Percentiles rank a stretch among this genome's conserved stretches.
These are phyloP conservation scores for Rhamphomyia laevipes DNA, from an alignment of 2,888 invertebrate species.

Conservation along the genomic window DNA sequence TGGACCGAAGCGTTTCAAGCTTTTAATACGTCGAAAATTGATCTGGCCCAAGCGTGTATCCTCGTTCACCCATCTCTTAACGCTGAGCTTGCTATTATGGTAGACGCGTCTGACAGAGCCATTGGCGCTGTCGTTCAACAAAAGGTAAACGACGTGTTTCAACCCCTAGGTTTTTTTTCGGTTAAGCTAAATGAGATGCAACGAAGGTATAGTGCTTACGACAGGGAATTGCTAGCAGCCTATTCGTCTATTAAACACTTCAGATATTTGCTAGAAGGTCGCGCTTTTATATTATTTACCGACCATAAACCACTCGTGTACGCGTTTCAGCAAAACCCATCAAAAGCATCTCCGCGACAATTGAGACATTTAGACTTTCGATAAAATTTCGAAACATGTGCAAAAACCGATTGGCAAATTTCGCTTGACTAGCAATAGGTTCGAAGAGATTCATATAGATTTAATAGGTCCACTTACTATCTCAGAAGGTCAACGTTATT, in stretches of 20 bases:
- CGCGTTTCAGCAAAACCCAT: slow-evolving; percentile 1
- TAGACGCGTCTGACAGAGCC: slow-evolving; percentile 4
- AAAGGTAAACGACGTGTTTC: background rate
- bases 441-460: background rate
- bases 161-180: slow-evolving; percentile 7
- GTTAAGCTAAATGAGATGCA: background rate
- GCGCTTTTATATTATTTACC: background rate
- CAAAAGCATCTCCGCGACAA: slow-evolving; percentile 3
- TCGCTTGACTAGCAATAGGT: background rate
- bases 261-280: background rate
- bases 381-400: background rate
- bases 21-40: slow-evolving; percentile 3
- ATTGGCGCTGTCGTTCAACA: slow-evolving; percentile 4
- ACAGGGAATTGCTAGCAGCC: slow-evolving; percentile 2
- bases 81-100: background rate
- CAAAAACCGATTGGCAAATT: background rate
- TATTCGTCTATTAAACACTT: slow-evolving; percentile 4
- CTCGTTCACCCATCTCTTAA: slow-evolving; percentile 1
- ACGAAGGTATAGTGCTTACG: slow-evolving; percentile 5
- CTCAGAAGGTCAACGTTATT: slow-evolving; percentile 16
- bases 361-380: slow-evolving; percentile 5
- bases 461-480: background rate
- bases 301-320: slow-evolving; percentile 4
- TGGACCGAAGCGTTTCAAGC: no score
- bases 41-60: slow-evolving; percentile 6